phyloP scores from a whole-genome alignment of 2,888 invertebrate genomes.

The Cremastobaeus sp. region DNA sequence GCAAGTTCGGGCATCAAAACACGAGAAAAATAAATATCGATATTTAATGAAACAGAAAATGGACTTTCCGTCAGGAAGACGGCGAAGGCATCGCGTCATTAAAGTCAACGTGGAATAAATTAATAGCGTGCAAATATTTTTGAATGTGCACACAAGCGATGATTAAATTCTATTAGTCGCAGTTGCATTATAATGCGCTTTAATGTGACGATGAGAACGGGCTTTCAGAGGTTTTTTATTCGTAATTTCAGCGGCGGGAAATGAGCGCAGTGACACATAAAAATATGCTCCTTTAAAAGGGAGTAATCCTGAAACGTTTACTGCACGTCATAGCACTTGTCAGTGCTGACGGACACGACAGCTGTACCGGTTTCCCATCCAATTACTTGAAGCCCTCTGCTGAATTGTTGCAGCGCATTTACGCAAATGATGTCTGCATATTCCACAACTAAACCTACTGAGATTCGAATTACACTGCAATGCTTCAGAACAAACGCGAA shows the following conservation, averaged over 20 bases:
- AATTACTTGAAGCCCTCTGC: slow-evolving; percentile 62
- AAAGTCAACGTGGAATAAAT: slow-evolving; percentile 1
- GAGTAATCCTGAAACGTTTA: slow-evolving; percentile 58
- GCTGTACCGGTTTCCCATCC: slow-evolving; percentile 64
- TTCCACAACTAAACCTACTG: slow-evolving; percentile 49
- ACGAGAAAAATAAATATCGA: no score
- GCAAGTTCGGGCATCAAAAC: no score
- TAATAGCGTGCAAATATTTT: slow-evolving; percentile 20
- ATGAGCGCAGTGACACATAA: slow-evolving; percentile 32
- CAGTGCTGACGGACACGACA: slow-evolving; percentile 61
- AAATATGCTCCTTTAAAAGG: slow-evolving; percentile 36
- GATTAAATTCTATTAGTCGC: slow-evolving; percentile 17
- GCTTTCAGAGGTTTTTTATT: slow-evolving; percentile 5
- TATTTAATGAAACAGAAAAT: no score
- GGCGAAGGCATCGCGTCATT: not conserved
- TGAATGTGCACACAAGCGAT: slow-evolving; percentile 5
- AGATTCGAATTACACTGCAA: slow-evolving; percentile 49
- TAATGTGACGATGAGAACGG: not conserved
- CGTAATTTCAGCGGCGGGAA: slow-evolving; percentile 20
- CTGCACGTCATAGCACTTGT: slow-evolving; percentile 62
- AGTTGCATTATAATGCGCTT: slow-evolving; percentile 16
- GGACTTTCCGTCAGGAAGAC: no score
- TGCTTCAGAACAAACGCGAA: slow-evolving; percentile 43
- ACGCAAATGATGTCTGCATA: slow-evolving; percentile 60
- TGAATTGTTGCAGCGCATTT: slow-evolving; percentile 60